Evolutionary conservation across 2,113 vertebrate species (phyloP), one percentile per base, ranked within the genome.

Genomic region (Speoplatyrhinus poulsoni): DNA sequence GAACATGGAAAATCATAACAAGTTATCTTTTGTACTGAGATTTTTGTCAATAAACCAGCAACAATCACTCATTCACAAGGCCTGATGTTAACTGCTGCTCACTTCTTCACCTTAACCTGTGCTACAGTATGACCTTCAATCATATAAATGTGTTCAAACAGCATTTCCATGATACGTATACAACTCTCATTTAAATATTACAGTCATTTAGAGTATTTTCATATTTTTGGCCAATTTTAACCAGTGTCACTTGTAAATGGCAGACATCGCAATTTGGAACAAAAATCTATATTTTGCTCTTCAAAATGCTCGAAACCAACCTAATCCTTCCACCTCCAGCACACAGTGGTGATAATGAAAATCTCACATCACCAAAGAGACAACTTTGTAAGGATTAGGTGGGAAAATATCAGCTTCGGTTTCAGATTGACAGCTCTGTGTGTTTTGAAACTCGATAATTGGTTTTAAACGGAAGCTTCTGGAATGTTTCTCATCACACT

Each of bases 341-440:
- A 2, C 65, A 73, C 61, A 79, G 65, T 69, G 56, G 69, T 12
- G 17, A 73, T 83, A 77, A 85, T 79, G 75, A 73, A 83, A 79
- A 76, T 36, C 63, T 33, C 4, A 54, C 54, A 48, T 62, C 64
- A 79, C 76, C 70, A 59, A 62, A 82, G 65, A 82, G 36, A 70
- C 59, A 73, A 71, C 83, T 80, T 80, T 17, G 65, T 15, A n/a
- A 58, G 72, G 79, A 69, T 53, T n/a, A 57, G 72, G 79, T 69
- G 52, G 65, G 67, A 70, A 60, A 67, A 70, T 74, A 79, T 75
- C 59, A 59, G 64, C 60, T 64, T 76, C 9, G 10, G 77, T 69
- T 71, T 47, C 67, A 74, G 65, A 67, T 46, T 67, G 69, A 79
- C 72, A 49, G 69, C 62, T 75, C 56, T 55, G 13, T 17, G 6